These are phyloP conservation scores for Melinaea menophilus DNA, from an alignment of 2,888 invertebrate genomes.

Conservation along the genomic window DNA sequence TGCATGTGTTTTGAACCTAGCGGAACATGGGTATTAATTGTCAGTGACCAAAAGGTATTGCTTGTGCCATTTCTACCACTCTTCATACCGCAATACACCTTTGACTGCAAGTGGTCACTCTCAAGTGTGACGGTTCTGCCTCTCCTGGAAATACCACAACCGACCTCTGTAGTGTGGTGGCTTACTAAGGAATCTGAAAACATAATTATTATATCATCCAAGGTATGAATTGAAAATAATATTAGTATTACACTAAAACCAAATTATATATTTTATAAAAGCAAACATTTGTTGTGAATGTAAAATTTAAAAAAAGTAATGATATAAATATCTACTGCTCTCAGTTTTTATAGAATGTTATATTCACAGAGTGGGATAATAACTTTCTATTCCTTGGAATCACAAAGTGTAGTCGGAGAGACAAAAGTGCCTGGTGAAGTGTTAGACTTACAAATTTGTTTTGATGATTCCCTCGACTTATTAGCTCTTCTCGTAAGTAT, in stretches of 20 bases:
- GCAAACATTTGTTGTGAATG: conserved; percentile 1
- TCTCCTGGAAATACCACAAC: conserved; percentile 61
- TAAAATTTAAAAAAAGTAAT: background rate
- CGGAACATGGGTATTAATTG: conserved; percentile 85
- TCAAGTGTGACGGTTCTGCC: conserved; percentile 70
- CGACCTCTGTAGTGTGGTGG: conserved; percentile 86
- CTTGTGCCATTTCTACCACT: conserved; percentile 72
- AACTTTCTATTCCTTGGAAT: conserved; percentile 83
- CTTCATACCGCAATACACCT: conserved; percentile 63
- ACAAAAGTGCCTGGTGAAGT: conserved; percentile 82
- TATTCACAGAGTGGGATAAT: conserved; percentile 74
- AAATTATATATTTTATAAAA: too few species aligned
- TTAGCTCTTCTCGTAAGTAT: conserved; percentile 64
- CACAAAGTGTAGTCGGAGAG: conserved; percentile 81
- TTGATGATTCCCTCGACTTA: conserved; percentile 83
- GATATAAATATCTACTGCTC: too few species aligned
- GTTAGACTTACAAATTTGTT: conserved; percentile 81
- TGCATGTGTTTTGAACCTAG: conserved; percentile 90
- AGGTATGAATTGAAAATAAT: conserved; percentile 50
- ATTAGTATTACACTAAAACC: background rate
- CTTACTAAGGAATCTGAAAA: conserved; percentile 84
- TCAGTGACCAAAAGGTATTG: conserved; percentile 74
- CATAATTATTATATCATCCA: conserved; percentile 84
- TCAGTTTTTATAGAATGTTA: background rate
- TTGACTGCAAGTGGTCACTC: conserved; percentile 71